Evolutionary conservation across 2,888 invertebrate species (phyloP).

Genomic region (Tachystola acroxantha): DNA sequence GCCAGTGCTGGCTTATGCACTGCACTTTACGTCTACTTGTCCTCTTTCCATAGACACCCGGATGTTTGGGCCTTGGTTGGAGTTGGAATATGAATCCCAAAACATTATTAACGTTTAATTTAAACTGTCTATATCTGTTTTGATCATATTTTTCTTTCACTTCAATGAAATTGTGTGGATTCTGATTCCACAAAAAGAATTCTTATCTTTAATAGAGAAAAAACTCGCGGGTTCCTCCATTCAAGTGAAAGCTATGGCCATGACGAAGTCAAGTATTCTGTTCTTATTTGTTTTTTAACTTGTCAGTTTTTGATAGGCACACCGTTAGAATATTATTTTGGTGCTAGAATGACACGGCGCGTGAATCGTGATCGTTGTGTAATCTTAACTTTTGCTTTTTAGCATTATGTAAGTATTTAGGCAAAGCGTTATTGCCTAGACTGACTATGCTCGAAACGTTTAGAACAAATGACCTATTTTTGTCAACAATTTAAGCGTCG

Average conservation of each 20-base stretch:
- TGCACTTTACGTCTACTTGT: slow-evolving; percentile 37
- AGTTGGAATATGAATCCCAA: slow-evolving; percentile 6
- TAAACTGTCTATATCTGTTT: too few relatives aligned
- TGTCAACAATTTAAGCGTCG: too few relatives aligned
- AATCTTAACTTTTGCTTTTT: slow-evolving; percentile 16
- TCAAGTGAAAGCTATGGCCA: slow-evolving; percentile 34
- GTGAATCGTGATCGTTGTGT: slow-evolving; percentile 19
- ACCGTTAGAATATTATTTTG: slow-evolving; percentile 16
- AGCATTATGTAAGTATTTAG: slow-evolving; percentile 11
- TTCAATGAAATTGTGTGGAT: not conserved
- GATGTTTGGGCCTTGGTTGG: slow-evolving; percentile 25
- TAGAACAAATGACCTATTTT: not conserved
- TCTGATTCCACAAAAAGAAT: slow-evolving; percentile 4
- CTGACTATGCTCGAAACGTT: not conserved
- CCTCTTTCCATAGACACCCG: slow-evolving; percentile 37
- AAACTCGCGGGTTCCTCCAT: slow-evolving; percentile 15
- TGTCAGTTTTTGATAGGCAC: slow-evolving; percentile 19
- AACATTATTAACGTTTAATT: not conserved
- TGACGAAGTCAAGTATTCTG: slow-evolving; percentile 15
- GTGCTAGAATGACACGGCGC: slow-evolving; percentile 13
- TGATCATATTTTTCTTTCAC: too few relatives aligned
- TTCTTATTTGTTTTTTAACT: slow-evolving; percentile 26
- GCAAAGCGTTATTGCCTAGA: slow-evolving; percentile 2
- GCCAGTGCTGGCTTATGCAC: slow-evolving; percentile 47
- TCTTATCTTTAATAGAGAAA: slow-evolving; percentile 1